A percentile compares a stretch with the other conserved stretches of the same genome.
phyloP scores from a whole-genome alignment of 2,113 vertebrate species.

The Puffinus mauretanicus region DNA sequence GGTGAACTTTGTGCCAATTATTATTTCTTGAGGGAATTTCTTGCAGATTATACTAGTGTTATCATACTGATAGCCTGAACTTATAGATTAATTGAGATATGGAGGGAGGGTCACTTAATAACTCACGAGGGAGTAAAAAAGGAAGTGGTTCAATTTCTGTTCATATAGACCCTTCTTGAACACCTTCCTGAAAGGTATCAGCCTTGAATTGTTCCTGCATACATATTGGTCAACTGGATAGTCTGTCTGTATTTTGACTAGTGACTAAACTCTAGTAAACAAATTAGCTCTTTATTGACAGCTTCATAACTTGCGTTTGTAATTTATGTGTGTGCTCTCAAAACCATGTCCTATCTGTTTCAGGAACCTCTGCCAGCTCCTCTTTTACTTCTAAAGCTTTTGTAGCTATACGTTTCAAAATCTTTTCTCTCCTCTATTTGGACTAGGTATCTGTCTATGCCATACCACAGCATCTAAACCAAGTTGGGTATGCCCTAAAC shows the following conservation, averaged over 20 bases:
- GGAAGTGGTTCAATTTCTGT: background rate
- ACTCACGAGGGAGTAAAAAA: background rate
- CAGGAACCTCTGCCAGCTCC: background rate
- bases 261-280: background rate
- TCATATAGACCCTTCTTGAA: background rate
- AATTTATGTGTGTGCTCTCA: background rate
- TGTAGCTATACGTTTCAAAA: background rate
- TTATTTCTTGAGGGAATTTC: background rate
- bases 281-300: background rate
- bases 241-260: background rate
- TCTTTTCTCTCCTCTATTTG: background rate
- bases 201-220: background rate
- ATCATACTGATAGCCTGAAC: background rate
- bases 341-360: background rate
- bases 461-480: constrained; percentile 82
- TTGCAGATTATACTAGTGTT: background rate
- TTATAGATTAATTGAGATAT: background rate
- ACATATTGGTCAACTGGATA: background rate
- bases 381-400: background rate
- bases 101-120: background rate
- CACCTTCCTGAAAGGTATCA: background rate
- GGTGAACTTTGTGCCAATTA: background rate
- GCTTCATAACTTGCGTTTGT: background rate
- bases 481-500: constrained; percentile 82
- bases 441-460: constrained; percentile 88